Conservation (phyloP, 2,797 vertebrate species). For the Catamblyrhynchus diadema region DNA sequence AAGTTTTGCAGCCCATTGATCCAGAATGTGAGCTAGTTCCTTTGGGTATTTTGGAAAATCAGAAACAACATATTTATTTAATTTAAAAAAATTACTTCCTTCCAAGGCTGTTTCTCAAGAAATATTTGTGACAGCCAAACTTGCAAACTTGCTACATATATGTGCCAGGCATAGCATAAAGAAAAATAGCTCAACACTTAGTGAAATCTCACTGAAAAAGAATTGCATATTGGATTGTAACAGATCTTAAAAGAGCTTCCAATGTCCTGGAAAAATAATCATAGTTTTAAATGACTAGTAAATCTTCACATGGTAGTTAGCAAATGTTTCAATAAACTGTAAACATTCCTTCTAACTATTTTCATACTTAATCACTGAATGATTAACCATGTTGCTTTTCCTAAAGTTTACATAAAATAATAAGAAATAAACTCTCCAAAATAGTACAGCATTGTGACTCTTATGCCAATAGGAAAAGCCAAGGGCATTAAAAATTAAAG, state of each 20-base stretch:
- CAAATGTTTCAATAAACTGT: background rate
- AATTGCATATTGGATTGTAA: background rate
- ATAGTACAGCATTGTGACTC: background rate
- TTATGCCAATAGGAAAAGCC: background rate
- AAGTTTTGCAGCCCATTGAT: constrained; percentile 52
- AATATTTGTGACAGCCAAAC: background rate
- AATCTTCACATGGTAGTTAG: background rate
- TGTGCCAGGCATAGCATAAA: background rate
- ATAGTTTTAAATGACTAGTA: constrained; percentile 5
- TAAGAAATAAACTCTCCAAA: background rate
- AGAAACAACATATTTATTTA: constrained; percentile 41
- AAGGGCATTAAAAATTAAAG: background rate
- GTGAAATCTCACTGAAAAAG: background rate
- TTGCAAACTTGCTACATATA: background rate
- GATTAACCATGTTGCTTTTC: background rate
- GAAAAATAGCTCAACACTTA: background rate
- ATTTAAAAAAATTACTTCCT: constrained; percentile 43
- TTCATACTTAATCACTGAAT: background rate
- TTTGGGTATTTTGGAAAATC: constrained; percentile 38
- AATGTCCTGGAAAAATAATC: constrained; percentile 28
- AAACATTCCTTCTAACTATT: background rate
- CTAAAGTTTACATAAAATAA: background rate
- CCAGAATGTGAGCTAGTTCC: constrained; percentile 17
- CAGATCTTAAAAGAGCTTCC: background rate
- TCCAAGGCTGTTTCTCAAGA: constrained; percentile 23